phyloP scores from a whole-genome alignment of 2,797 vertebrate genomes.

The Gallinago solitaria region DNA sequence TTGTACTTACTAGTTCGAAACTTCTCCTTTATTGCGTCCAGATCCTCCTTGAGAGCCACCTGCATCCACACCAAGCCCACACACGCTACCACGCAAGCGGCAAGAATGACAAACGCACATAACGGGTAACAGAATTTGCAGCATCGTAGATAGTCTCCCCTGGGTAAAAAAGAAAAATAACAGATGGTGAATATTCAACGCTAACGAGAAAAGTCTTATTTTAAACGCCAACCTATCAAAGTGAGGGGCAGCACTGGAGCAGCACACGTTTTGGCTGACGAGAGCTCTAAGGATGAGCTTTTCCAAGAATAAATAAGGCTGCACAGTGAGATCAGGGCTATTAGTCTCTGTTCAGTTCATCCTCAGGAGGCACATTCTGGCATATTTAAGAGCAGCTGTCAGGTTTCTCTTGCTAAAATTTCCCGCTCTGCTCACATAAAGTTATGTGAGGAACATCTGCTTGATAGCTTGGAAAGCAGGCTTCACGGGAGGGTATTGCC shows the following conservation, averaged over 20 bases:
- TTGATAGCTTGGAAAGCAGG: not conserved
- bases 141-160: constrained; percentile 89
- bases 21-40: constrained; percentile 93
- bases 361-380: not conserved
- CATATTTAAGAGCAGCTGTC: not conserved
- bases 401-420: not conserved
- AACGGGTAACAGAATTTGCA: constrained; percentile 94
- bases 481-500: not conserved
- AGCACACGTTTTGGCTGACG: not conserved
- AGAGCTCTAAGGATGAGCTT: not conserved
- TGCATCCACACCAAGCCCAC: constrained; percentile 99
- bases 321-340: not conserved
- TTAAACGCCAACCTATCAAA: not conserved
- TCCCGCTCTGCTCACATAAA: not conserved
- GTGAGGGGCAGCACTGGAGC: rapidly evolving
- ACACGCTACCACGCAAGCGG: constrained; percentile 92
- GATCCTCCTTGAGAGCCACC: constrained; percentile 93
- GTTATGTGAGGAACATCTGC: not conserved
- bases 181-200: not conserved
- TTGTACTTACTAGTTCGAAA: constrained; percentile 88
- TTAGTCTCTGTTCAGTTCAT: not conserved
- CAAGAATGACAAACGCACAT: constrained; percentile 91
- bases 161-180: constrained; percentile 59
- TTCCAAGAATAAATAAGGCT: not conserved
- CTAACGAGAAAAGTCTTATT: not conserved